These are phyloP conservation scores for Rhopilema esculentum DNA, from an alignment of 30 jellyfish, hydroid and myxozoan genomes.

Conservation along the genomic window DNA sequence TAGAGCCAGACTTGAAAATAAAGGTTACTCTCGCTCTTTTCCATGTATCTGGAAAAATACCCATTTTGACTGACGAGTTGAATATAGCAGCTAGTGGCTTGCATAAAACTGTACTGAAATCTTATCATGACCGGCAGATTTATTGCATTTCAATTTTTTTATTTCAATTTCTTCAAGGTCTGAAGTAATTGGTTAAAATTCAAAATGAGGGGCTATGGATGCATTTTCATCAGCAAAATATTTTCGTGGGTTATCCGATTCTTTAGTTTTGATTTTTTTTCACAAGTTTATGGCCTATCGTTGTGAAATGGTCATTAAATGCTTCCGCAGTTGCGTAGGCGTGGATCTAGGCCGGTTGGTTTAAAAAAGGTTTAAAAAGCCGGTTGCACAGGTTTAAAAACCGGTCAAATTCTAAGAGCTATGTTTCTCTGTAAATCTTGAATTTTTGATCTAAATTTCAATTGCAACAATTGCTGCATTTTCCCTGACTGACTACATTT, in stretches of 20 bases:
- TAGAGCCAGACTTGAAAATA: neutral
- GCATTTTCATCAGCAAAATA: neutral
- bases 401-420: no score
- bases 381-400: no score
- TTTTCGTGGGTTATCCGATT: conserved; percentile 12
- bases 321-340: no score
- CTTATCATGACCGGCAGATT: neutral
- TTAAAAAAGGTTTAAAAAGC: no score
- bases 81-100: conserved; percentile 6
- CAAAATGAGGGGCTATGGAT: neutral
- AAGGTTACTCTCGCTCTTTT: conserved; percentile 21
- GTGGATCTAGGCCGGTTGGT: no score
- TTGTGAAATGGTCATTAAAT: neutral
- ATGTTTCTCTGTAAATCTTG: no score
- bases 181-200: neutral
- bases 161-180: neutral
- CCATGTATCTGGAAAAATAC: conserved; percentile 19
- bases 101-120: conserved; percentile 11
- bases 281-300: conserved; percentile 23
- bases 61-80: conserved; percentile 17
- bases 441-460: no score
- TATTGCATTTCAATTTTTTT: neutral
- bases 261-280: conserved; percentile 19
- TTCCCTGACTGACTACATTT: no score
- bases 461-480: no score